phyloP scores from a whole-genome alignment of 1,140 invertebrate genomes.

The Potamilus streckersoni region DNA sequence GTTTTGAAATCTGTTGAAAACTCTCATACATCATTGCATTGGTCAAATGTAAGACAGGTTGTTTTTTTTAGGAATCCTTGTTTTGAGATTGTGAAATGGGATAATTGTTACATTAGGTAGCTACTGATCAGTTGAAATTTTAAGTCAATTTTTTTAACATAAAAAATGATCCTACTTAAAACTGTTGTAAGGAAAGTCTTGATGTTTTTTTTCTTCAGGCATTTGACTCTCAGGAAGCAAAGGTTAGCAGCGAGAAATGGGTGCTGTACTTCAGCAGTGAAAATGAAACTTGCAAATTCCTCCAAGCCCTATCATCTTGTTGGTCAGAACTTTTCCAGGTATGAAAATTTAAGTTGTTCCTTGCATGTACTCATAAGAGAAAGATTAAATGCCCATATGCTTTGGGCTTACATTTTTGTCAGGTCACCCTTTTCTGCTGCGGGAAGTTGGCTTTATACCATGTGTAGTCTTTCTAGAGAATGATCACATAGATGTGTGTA shows the following conservation, averaged over 20 bases:
- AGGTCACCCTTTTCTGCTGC: not conserved
- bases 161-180: not conserved
- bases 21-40: too few species aligned
- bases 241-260: constrained; percentile 54
- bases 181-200: not conserved
- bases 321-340: constrained; percentile 59
- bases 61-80: not conserved
- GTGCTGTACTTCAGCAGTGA: constrained; percentile 58
- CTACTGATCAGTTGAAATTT: too few species aligned
- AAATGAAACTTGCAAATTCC: constrained; percentile 48
- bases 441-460: not conserved
- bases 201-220: constrained; percentile 42
- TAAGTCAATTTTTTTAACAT: not conserved
- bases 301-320: constrained; percentile 39
- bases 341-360: not conserved
- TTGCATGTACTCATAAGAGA: not conserved
- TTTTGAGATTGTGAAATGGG: not conserved
- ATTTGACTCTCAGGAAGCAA: constrained; percentile 58
- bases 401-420: not conserved
- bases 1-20: too few species aligned
- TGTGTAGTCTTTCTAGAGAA: not conserved
- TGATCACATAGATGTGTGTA: too few species aligned
- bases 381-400: not conserved
- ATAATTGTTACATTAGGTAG: not conserved
- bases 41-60: too few species aligned